A percentile compares a stretch with the other conserved stretches of the same genome.
phyloP scores from a whole-genome alignment of 2,797 vertebrate genomes.

The Coreius guichenoti region DNA sequence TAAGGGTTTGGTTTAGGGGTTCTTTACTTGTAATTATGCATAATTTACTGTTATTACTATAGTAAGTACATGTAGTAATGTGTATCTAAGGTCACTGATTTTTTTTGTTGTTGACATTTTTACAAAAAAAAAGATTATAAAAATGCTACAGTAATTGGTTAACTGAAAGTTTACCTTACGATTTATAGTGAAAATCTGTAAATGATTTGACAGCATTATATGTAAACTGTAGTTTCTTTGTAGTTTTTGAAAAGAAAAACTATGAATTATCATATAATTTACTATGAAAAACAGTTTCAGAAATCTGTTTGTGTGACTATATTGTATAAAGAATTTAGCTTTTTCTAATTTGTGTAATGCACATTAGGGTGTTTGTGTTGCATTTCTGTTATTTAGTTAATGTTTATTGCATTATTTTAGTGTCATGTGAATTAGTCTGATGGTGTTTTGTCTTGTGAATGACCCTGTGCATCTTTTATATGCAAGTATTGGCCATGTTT shows the following conservation, averaged over 20 bases:
- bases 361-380: background rate
- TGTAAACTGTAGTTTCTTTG: background rate
- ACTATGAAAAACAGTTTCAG: background rate
- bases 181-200: background rate
- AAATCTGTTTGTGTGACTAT: background rate
- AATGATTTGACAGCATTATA: background rate
- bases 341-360: background rate
- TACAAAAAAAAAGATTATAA: background rate
- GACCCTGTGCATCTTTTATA: background rate
- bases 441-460: background rate
- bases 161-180: background rate
- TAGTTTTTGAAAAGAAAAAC: background rate
- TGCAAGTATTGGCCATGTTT: background rate
- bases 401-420: background rate
- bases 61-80: too few relatives aligned
- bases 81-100: background rate
- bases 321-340: background rate
- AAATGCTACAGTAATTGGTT: background rate
- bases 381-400: background rate
- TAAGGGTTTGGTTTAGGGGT: too few relatives aligned
- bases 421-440: background rate
- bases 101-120: background rate
- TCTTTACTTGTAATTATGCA: too few relatives aligned
- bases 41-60: too few relatives aligned
- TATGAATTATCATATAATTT: background rate